phyloP scores from a whole-genome alignment of 2,797 vertebrate species.

The Microctenopoma stevenorrisi region DNA sequence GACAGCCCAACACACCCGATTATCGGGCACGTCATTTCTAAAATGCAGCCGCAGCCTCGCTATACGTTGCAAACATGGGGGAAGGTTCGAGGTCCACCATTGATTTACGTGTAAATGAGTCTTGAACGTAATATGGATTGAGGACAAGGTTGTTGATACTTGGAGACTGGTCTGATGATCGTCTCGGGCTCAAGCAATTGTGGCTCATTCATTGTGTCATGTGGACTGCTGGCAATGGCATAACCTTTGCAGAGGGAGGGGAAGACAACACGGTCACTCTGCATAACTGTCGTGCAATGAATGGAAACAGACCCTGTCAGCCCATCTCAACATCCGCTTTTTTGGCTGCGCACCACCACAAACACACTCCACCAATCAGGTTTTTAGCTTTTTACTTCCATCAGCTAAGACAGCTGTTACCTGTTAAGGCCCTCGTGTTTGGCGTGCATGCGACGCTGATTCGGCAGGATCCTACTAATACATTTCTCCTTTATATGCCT shows the following conservation, averaged over 20 bases:
- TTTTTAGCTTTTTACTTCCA: slow-evolving; percentile 44
- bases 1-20: slow-evolving; percentile 80
- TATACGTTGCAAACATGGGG: slow-evolving; percentile 51
- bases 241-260: slow-evolving; percentile 80
- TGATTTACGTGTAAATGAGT: slow-evolving; percentile 28
- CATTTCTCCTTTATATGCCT: slow-evolving; percentile 39
- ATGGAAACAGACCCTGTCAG: slow-evolving; percentile 84
- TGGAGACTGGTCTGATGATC: slow-evolving; percentile 64
- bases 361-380: slow-evolving; percentile 61
- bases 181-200: slow-evolving; percentile 55
- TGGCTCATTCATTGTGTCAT: slow-evolving; percentile 81
- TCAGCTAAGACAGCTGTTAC: slow-evolving; percentile 49
- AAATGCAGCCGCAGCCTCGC: slow-evolving; percentile 62
- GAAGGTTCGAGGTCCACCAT: slow-evolving; percentile 7
- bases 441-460: slow-evolving; percentile 20
- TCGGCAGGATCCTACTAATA: slow-evolving; percentile 53
- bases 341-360: slow-evolving; percentile 59
- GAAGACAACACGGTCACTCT: slow-evolving; percentile 81
- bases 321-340: slow-evolving; percentile 76
- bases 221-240: slow-evolving; percentile 83
- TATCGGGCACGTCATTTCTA: slow-evolving; percentile 77
- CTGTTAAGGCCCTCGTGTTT: slow-evolving; percentile 34
- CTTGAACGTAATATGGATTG: slow-evolving; percentile 23
- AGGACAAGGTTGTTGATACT: slow-evolving; percentile 2
- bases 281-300: slow-evolving; percentile 78